phyloP scores from a whole-genome alignment of 2,113 vertebrate species.

The Phrynosoma platyrhinos region DNA sequence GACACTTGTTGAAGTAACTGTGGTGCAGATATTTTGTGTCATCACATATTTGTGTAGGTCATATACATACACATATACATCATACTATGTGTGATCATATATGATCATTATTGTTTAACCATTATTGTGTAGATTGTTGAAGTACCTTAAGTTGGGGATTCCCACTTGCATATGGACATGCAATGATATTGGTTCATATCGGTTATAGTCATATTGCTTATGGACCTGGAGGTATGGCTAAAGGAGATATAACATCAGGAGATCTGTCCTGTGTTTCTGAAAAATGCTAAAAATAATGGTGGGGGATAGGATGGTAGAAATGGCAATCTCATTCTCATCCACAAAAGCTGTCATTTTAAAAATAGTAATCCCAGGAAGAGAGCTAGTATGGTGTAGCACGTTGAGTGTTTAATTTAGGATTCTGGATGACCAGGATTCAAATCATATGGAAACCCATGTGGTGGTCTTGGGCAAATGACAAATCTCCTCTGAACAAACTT shows the following conservation, averaged over 20 bases:
- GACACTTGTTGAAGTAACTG: too few species aligned
- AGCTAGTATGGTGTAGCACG: too few species aligned
- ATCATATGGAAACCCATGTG: too few species aligned
- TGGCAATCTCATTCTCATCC: not conserved
- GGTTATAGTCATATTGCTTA: not conserved
- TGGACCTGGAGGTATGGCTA: too few species aligned
- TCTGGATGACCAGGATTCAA: too few species aligned
- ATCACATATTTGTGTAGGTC: too few species aligned
- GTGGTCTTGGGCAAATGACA: too few species aligned
- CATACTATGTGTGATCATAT: not conserved
- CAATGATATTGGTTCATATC: not conserved
- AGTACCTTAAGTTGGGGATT: not conserved
- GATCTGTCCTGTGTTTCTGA: not conserved
- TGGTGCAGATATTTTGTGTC: too few species aligned
- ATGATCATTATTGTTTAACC: not conserved
- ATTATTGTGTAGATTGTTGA: not conserved
- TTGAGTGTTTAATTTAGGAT: too few species aligned
- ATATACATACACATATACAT: not conserved
- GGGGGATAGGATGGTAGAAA: not conserved
- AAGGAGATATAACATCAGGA: not conserved
- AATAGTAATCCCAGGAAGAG: too few species aligned
- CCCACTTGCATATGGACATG: not conserved
- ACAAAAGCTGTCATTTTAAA: not conserved
- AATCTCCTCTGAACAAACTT: too few species aligned
- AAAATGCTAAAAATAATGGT: not conserved